Evolutionary conservation across 2,797 vertebrate species (phyloP), one percentile per base, ranked within the genome.

Genomic region (Rhinatrema bivittatum): DNA sequence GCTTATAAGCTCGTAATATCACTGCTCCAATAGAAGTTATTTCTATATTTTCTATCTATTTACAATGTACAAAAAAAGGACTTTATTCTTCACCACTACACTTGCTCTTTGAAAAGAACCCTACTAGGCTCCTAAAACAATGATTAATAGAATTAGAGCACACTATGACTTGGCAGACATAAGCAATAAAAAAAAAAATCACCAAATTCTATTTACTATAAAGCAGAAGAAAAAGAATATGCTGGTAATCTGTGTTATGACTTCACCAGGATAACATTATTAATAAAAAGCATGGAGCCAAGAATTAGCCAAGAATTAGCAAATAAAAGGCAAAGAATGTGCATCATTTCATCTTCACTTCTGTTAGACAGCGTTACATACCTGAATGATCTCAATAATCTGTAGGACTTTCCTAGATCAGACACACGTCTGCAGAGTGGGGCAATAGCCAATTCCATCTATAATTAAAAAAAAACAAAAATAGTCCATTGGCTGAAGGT

Each of bases 361-460:
- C n/a, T n/a, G n/a, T n/a, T n/a, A n/a, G n/a, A n/a, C n/a, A n/a
- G n/a, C n/a, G n/a, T n/a, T 36, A 47, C 84, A 62, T 40, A 98
- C 95, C 95, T 88, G 79, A 98, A 98, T 1, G 93, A 94, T 48
- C 95, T 87, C 47, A 99, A 84, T 75, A 96, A 87, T 17, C 91
- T 76, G 76, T 98, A 99, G 1, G 89, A 79, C 20, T 77, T 94
- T 14, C 95, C 95, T 33, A 99, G 63, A 54, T 99, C 94, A 23
- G 93, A 93, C 16, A 98, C 90, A 44, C 93, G 81, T 43, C 91
- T 84, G 56, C 95, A 99, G 27, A 97, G 81, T 0, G 95, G 95
- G 25, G 85, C 91, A 17, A 96, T 88, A 0, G 94, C 93, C 64
- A 99, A 51, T 79, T 99, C 95, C 95, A 99, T 99, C 94, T 99